Conservation (phyloP, 1,140 invertebrate species). For the Hesperophylax magnus region DNA sequence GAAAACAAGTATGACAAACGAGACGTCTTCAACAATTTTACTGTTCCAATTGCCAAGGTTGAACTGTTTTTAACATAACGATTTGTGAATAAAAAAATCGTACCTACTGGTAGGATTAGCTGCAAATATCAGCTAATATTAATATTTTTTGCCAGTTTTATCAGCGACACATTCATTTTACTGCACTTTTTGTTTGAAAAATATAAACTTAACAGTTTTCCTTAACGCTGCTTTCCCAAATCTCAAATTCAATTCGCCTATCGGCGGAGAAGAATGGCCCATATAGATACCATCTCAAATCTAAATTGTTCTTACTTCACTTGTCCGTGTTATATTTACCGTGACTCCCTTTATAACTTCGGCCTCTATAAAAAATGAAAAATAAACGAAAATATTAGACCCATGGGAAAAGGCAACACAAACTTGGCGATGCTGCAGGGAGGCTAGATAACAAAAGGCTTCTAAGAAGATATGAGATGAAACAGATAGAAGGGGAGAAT, state of each 20-base stretch:
- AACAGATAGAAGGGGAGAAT: not conserved
- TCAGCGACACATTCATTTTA: no score
- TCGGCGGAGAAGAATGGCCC: slow-evolving; percentile 50
- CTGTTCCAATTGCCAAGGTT: no score
- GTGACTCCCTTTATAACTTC: slow-evolving; percentile 49
- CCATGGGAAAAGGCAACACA: slow-evolving; percentile 50
- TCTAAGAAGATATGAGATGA: slow-evolving; percentile 3
- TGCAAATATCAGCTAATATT: no score
- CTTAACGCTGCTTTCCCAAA: not conserved
- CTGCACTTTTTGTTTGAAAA: no score
- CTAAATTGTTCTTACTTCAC: slow-evolving; percentile 44
- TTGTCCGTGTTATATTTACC: slow-evolving; percentile 18
- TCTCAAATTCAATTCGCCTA: slow-evolving; percentile 53
- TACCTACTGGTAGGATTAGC: no score
- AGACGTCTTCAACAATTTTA: no score
- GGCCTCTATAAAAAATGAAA: slow-evolving; percentile 50
- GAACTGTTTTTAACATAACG: no score
- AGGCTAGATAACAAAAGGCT: slow-evolving; percentile 40
- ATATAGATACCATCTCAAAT: slow-evolving; percentile 52
- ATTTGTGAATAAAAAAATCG: no score
- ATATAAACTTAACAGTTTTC: no score
- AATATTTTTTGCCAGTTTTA: no score
- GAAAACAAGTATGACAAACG: no score
- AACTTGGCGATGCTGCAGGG: slow-evolving; percentile 52
- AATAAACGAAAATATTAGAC: slow-evolving; percentile 55